Evolutionary conservation across 2,113 vertebrate species (phyloP).

Genomic region (Pterocles gutturalis): DNA sequence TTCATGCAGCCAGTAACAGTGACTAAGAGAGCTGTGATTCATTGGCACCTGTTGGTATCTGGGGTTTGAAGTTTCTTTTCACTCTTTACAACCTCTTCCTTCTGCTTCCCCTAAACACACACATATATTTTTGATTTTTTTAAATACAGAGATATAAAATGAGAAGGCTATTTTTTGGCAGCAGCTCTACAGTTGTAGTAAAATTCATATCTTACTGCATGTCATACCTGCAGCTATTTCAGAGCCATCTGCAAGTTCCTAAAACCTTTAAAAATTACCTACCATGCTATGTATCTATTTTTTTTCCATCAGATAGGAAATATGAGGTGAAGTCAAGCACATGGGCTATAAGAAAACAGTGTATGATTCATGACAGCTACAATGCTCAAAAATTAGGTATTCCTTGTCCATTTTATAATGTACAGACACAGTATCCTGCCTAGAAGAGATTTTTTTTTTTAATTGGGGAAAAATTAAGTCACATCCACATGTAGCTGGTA

Average conservation of each 20-base stretch:
- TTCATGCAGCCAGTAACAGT: conserved; percentile 13
- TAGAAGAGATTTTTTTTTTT: too few relatives aligned
- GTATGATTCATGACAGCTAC: background rate
- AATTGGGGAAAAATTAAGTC: too few relatives aligned
- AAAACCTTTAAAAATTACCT: background rate
- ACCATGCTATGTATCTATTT: background rate
- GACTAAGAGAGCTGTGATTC: conserved; percentile 58
- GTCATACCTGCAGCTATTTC: background rate
- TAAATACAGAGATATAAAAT: background rate
- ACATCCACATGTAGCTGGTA: background rate
- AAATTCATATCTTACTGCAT: background rate
- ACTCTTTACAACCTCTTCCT: background rate
- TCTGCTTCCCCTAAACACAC: background rate
- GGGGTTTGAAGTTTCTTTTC: background rate
- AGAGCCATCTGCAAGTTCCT: background rate
- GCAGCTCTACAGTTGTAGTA: background rate
- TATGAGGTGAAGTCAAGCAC: background rate
- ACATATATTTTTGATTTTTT: too few relatives aligned
- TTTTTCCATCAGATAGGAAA: background rate
- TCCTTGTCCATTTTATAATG: background rate
- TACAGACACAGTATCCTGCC: background rate
- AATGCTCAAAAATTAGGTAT: background rate
- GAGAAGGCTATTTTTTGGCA: background rate
- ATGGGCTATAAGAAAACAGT: background rate
- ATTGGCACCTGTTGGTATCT: conserved; percentile 1